Evolutionary conservation across 2,797 vertebrate genomes (phyloP).

Genomic region (Sebastes alutus): DNA sequence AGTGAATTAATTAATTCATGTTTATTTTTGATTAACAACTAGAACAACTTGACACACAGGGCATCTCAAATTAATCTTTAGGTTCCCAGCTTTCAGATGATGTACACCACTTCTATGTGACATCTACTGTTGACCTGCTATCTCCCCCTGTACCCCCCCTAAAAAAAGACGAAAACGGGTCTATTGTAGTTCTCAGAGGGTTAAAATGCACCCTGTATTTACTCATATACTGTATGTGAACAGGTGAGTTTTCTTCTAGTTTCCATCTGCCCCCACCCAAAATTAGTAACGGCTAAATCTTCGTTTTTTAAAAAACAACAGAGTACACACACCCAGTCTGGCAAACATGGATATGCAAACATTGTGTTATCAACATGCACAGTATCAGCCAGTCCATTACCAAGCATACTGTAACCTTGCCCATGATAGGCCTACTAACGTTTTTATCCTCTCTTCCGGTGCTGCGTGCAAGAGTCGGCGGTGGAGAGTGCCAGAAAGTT

Average conservation of each 20-base stretch:
- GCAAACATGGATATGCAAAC: conserved; percentile 72
- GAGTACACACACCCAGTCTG: conserved; percentile 55
- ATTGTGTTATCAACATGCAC: conserved; percentile 56
- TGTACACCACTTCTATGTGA: too few relatives aligned
- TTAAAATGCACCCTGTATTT: neutral
- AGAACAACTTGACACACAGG: too few relatives aligned
- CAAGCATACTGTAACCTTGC: conserved; percentile 38
- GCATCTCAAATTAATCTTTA: too few relatives aligned
- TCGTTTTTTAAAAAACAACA: conserved; percentile 32
- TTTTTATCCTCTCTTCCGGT: conserved; percentile 7
- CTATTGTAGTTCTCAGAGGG: too few relatives aligned
- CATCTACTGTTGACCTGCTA: too few relatives aligned
- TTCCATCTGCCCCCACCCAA: neutral
- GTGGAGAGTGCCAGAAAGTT: neutral
- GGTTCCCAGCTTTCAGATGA: too few relatives aligned
- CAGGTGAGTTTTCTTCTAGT: neutral
- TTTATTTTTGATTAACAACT: too few relatives aligned
- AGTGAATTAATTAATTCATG: too few relatives aligned
- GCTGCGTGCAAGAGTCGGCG: conserved; percentile 3
- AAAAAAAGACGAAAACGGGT: too few relatives aligned
- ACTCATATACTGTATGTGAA: neutral
- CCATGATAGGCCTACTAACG: neutral
- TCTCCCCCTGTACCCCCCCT: too few relatives aligned
- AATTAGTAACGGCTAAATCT: neutral
- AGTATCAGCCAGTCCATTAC: conserved; percentile 41